These are phyloP conservation scores for Oedothorax gibbosus DNA, from an alignment of 1,140 invertebrate genomes.

Conservation along the genomic window DNA sequence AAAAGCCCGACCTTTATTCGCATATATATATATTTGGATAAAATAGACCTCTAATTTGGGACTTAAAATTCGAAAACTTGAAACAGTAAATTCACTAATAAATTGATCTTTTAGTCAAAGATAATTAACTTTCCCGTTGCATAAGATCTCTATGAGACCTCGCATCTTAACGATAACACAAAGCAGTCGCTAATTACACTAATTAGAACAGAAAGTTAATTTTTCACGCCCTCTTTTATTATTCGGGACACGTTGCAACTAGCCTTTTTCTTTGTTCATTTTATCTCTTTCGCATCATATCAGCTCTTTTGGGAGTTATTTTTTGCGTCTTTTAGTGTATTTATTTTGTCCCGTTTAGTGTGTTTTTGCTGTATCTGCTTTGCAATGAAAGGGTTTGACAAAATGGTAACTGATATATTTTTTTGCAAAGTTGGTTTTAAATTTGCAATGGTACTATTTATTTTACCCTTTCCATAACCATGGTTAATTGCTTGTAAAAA, in stretches of 20 bases:
- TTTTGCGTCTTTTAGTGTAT: background rate
- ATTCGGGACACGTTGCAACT: slow-evolving; percentile 12
- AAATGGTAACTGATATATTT: no score
- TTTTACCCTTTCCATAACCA: no score
- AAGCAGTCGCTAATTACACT: slow-evolving; percentile 39
- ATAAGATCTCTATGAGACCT: slow-evolving; percentile 11
- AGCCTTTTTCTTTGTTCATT: background rate
- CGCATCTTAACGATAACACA: slow-evolving; percentile 23
- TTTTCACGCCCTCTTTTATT: slow-evolving; percentile 45
- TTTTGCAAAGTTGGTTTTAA: no score
- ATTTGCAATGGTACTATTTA: no score
- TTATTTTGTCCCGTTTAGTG: background rate
- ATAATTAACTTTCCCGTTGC: background rate
- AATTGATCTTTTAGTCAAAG: background rate
- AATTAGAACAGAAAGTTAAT: slow-evolving; percentile 49
- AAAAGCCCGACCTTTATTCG: no score
- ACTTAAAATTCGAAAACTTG: no score
- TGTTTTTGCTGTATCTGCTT: no score
- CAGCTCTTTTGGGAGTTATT: slow-evolving; percentile 25
- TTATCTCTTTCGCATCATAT: slow-evolving; percentile 22
- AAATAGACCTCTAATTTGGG: no score
- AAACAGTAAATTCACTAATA: background rate
- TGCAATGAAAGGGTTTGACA: no score
- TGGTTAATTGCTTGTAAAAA: no score
- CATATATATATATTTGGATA: no score